Conservation (phyloP, 30 jellyfish, hydroid and myxozoan genomes). For the Aurelia sp. region DNA sequence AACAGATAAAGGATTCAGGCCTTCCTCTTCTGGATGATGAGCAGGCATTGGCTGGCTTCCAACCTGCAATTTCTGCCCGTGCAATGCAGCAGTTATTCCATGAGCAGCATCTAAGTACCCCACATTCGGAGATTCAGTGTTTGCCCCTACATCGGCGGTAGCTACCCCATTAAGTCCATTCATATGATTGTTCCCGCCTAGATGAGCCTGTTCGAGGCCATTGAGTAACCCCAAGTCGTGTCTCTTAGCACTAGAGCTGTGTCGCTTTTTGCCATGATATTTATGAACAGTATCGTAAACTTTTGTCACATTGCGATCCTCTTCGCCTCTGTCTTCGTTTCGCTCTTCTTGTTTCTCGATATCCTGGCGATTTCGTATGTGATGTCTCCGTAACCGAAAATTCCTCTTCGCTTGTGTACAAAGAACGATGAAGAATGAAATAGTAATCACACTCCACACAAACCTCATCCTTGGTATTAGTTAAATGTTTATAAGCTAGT, state of each 20-base stretch:
- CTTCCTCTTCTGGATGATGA: conserved; percentile 50
- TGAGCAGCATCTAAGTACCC: conserved; percentile 63
- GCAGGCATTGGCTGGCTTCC: conserved; percentile 50
- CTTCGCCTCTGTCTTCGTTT: conserved; percentile 41
- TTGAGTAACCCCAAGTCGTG: conserved; percentile 45
- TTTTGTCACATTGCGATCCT: conserved; percentile 59
- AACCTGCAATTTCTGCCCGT: conserved; percentile 55
- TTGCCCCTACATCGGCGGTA: conserved; percentile 45
- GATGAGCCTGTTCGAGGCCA: conserved; percentile 25
- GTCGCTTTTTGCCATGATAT: conserved; percentile 20
- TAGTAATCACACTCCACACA: not conserved
- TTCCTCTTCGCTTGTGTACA: conserved; percentile 28
- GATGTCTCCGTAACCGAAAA: conserved; percentile 21
- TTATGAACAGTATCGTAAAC: conserved; percentile 69
- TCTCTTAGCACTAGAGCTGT: conserved; percentile 42
- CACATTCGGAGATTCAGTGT: conserved; percentile 36
- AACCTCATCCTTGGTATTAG: conserved; percentile 22
- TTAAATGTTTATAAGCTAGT: conserved; percentile 3
- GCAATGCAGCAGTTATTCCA: conserved; percentile 52
- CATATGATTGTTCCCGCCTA: not conserved
- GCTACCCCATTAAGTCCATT: conserved; percentile 40
- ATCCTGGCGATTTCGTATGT: conserved; percentile 10
- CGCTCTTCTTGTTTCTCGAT: conserved; percentile 24
- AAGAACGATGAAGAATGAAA: not conserved
- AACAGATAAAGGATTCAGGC: conserved; percentile 46